These are phyloP conservation scores for Trachelus iudaicus DNA, from an alignment of 2,888 invertebrate genomes.

Conservation along the genomic window DNA sequence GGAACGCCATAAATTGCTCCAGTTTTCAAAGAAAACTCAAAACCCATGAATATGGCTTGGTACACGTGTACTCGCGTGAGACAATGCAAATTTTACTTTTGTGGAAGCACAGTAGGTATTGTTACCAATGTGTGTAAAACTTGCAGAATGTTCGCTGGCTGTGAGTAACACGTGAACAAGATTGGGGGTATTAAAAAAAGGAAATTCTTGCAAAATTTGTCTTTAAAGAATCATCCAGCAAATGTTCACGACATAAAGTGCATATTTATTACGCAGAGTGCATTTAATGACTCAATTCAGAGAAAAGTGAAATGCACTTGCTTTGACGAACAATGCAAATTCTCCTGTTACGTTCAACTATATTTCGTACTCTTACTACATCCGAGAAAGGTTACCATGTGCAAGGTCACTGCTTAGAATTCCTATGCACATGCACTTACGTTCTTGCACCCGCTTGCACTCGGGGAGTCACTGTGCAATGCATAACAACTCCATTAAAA, in stretches of 20 bases:
- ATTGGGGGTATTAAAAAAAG: neutral
- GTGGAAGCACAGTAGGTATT: neutral
- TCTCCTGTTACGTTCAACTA: neutral
- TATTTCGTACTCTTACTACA: neutral
- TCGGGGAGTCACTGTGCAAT: neutral
- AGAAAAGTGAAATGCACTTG: neutral
- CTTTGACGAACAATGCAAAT: neutral
- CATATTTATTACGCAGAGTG: neutral
- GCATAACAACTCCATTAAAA: neutral
- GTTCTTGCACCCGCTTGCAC: neutral
- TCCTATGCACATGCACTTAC: neutral
- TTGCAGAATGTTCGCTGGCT: neutral
- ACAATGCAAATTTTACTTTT: slow-evolving; percentile 14
- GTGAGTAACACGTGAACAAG: neutral
- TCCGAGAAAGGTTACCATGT: neutral
- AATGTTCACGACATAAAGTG: neutral
- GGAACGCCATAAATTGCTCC: slow-evolving; percentile 59
- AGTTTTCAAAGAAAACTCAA: slow-evolving; percentile 50
- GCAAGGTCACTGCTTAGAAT: neutral
- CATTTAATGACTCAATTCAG: neutral
- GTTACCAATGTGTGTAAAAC: neutral
- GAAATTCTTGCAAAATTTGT: neutral
- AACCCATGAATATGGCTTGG: slow-evolving; percentile 12
- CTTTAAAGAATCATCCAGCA: neutral
- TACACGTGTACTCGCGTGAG: slow-evolving; percentile 44